A percentile compares a stretch with the other conserved stretches of the same genome.
These are phyloP conservation scores for Mormyrus iriodes DNA, from an alignment of 2,113 vertebrate species.

Conservation along the genomic window DNA sequence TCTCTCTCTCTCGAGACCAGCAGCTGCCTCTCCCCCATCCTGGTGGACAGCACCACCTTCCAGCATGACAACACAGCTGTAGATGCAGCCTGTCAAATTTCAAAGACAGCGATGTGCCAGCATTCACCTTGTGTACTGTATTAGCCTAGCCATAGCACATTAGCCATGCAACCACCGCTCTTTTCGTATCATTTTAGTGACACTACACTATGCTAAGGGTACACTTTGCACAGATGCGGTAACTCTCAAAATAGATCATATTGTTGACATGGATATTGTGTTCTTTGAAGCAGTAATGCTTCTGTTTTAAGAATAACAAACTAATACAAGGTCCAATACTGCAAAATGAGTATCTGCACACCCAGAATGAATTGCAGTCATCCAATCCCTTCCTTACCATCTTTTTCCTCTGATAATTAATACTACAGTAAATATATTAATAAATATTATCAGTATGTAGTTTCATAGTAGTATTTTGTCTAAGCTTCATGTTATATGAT, in stretches of 20 bases:
- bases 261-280: not conserved
- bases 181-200: not conserved
- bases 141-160: not conserved
- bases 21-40: not conserved
- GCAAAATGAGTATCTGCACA: not conserved
- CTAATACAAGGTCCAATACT: not conserved
- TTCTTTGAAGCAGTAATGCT: not conserved
- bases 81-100: not conserved
- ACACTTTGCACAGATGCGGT: not conserved
- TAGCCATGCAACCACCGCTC: not conserved
- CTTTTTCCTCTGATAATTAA: not conserved
- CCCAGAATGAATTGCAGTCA: not conserved
- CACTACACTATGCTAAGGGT: not conserved
- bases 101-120: not conserved
- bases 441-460: not conserved
- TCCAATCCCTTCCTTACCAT: not conserved
- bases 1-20: slow-evolving; percentile 3
- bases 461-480: not conserved
- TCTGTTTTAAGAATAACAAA: not conserved
- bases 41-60: not conserved
- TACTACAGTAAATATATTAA: not conserved
- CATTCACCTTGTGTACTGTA: not conserved
- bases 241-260: not conserved
- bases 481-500: not conserved
- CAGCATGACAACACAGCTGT: not conserved